These are phyloP conservation scores for Megaceryle maxima DNA, from an alignment of 2,113 vertebrate genomes.

Conservation along the genomic window DNA sequence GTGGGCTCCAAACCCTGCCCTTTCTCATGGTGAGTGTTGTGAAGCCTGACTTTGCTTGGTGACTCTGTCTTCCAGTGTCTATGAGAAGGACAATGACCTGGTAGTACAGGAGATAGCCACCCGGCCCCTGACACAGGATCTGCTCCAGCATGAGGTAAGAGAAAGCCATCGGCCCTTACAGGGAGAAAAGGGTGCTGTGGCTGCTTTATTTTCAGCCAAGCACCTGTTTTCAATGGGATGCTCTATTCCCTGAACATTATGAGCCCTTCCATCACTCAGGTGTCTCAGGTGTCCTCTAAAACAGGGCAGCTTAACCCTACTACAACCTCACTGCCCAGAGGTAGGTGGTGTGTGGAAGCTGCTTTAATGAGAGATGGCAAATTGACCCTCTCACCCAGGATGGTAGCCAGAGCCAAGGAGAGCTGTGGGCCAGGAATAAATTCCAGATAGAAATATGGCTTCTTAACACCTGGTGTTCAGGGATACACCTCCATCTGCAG, in stretches of 20 bases:
- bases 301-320: not conserved
- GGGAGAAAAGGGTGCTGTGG: fast-evolving
- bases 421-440: not conserved
- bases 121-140: slow-evolving; percentile 85
- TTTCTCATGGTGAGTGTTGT: fast-evolving
- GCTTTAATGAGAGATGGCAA: not conserved
- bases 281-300: not conserved
- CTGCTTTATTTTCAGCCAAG: not conserved
- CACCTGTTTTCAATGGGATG: not conserved
- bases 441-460: not conserved
- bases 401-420: not conserved
- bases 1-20: not conserved
- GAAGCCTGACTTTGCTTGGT: not conserved
- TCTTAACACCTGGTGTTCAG: not conserved
- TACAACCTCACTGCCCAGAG: not conserved
- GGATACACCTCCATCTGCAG: not conserved
- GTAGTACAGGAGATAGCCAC: slow-evolving; percentile 88
- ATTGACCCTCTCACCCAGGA: not conserved
- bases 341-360: not conserved
- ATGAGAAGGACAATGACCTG: slow-evolving; percentile 79
- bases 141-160: slow-evolving; percentile 84
- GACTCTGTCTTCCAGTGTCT: slow-evolving; percentile 77
- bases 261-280: not conserved
- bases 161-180: not conserved
- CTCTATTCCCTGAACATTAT: not conserved